Base-by-base conservation (phyloP, 2,113 vertebrate species). In the Cyanistes caeruleus region DNA sequence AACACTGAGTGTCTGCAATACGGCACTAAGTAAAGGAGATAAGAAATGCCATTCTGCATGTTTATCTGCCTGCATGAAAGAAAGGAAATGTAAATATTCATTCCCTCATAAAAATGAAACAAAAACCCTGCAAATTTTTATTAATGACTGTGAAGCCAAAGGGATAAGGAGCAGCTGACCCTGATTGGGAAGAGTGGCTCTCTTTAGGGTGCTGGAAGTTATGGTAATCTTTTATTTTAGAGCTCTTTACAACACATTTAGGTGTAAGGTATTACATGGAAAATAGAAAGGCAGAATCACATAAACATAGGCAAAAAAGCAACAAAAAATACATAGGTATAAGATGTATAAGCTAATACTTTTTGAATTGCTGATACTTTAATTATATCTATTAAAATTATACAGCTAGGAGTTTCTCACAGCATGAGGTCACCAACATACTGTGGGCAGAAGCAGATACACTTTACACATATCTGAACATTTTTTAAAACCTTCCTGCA, bases 1-100 rank as follows among this genome's bases (percentile, higher is more conserved):
- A 96, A 94, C 53, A 64, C 4, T 22, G 68, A 68, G 80, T 44
- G 52, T 82, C 90, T 96, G 93, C 82, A 95, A 35, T 81, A 89
- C 7, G 48, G 80, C 9, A 4, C 59, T 41, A 56, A 81, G 82
- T 16, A 76, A 95, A 88, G 79, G 33, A 91, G 77, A 37, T 31
- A 41, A 93, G 75, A 94, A 90, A 88, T 80, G 79, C 55, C 89
- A 51, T 41, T 69, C 31, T 25, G 10, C 11, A 4, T 48, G 44
- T 95, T 96, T 92, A 85, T 51, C 51, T 76, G 75, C 70, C 82
- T 48, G 60, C 56, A 27, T 7, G 43, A 52, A 91, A 69, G 28
- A 59, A 59, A 55, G 39, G 21, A 10, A 67, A 23, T n/a, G 46
- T 63, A 86, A 94, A 75, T 78, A 91, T 72, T 78, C 76, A 24